These are phyloP conservation scores for Magallana nippona DNA, from an alignment of 2,888 invertebrate genomes.

Conservation along the genomic window DNA sequence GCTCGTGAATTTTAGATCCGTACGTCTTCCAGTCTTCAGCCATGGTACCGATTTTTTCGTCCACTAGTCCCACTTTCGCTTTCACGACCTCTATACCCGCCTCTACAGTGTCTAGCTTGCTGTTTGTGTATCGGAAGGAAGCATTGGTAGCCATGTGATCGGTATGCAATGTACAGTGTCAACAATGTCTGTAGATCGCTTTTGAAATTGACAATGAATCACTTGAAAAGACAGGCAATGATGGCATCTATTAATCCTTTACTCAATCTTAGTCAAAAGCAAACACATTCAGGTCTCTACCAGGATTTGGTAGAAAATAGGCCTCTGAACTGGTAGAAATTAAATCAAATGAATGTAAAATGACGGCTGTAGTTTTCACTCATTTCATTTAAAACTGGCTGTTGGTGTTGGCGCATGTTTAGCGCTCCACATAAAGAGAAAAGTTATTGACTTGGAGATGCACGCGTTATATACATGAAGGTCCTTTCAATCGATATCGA, in stretches of 20 bases:
- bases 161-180: conserved; percentile 9
- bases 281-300: conserved; percentile 5
- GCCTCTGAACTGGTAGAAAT: neutral
- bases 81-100: conserved; percentile 35
- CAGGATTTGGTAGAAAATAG: neutral
- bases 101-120: conserved; percentile 35
- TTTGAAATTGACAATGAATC: conserved; percentile 32
- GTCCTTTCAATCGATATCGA: conserved; percentile 17
- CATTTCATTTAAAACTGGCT: neutral
- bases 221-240: neutral
- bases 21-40: conserved; percentile 26
- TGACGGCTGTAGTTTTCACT: neutral
- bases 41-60: conserved; percentile 10
- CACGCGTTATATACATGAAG: neutral
- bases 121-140: conserved; percentile 30
- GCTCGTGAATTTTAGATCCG: conserved; percentile 3
- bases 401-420: neutral
- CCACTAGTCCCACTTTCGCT: conserved; percentile 35
- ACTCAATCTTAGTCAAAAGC: conserved; percentile 1
- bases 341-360: conserved; percentile 1
- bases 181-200: neutral
- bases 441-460: neutral
- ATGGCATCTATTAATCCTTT: neutral
- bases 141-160: conserved; percentile 35
- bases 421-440: neutral